Evolutionary conservation across 2,888 invertebrate species (phyloP).

Genomic region (Tachina grossa): DNA sequence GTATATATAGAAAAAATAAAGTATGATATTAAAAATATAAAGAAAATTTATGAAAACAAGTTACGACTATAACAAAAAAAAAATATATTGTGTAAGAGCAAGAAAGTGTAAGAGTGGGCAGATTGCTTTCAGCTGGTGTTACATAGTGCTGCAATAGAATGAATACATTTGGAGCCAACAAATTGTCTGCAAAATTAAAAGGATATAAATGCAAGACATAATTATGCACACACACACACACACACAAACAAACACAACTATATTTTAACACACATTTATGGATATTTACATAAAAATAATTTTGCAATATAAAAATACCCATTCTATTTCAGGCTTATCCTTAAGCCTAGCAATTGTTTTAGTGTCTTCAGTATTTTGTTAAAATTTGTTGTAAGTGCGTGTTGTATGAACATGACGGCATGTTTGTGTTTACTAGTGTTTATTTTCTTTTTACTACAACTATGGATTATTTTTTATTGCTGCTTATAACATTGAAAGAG

Average conservation of each 20-base stretch:
- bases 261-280: neutral
- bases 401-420: neutral
- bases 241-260: neutral
- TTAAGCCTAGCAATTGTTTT: slow-evolving; percentile 10
- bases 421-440: neutral
- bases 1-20: slow-evolving; percentile 13
- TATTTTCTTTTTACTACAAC: slow-evolving; percentile 5
- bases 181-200: slow-evolving; percentile 60
- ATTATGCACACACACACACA: slow-evolving; percentile 3
- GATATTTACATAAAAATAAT: neutral
- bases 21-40: slow-evolving; percentile 14
- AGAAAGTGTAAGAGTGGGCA: slow-evolving; percentile 26
- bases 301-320: neutral
- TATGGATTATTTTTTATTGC: slow-evolving; percentile 22
- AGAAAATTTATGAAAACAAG: slow-evolving; percentile 9
- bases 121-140: slow-evolving; percentile 22
- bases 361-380: neutral
- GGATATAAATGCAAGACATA: slow-evolving; percentile 46
- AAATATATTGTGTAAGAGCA: slow-evolving; percentile 16
- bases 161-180: slow-evolving; percentile 62
- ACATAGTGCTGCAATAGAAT: slow-evolving; percentile 35
- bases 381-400: neutral
- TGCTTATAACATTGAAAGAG: neutral
- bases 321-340: slow-evolving; percentile 1
- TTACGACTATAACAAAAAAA: slow-evolving; percentile 2